Percentiles rank a stretch among this genome's conserved stretches.
These are phyloP conservation scores for Thecocarcelia acutangulata DNA, from an alignment of 2,888 invertebrate species.

Conservation along the genomic window DNA sequence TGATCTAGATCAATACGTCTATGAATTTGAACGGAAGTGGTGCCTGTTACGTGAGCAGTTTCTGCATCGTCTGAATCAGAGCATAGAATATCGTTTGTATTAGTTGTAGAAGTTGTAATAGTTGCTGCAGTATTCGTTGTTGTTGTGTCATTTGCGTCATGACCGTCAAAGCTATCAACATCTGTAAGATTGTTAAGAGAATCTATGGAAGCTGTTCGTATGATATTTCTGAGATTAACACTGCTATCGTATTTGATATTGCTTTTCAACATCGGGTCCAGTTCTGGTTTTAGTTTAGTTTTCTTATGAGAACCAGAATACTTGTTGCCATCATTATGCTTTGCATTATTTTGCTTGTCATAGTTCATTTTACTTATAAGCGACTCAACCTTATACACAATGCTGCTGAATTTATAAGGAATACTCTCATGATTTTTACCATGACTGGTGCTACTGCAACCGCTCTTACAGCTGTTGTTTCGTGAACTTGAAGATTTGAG, in stretches of 20 bases:
- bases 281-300: constrained; percentile 42
- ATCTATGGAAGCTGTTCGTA: constrained; percentile 83
- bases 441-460: constrained; percentile 50
- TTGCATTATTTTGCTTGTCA: constrained; percentile 72
- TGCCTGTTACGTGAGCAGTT: constrained; percentile 82
- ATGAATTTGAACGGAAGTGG: constrained; percentile 79
- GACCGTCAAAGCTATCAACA: constrained; percentile 81
- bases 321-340: constrained; percentile 21
- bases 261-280: neutral
- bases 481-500: constrained; percentile 70
- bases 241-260: constrained; percentile 24
- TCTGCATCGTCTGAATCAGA: constrained; percentile 87
- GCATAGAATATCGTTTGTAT: constrained; percentile 81
- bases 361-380: constrained; percentile 78
- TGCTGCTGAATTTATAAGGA: constrained; percentile 77
- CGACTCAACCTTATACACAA: constrained; percentile 79
- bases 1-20: constrained; percentile 80
- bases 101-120: constrained; percentile 59
- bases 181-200: constrained; percentile 87
- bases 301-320: constrained; percentile 17
- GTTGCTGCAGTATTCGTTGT: constrained; percentile 31
- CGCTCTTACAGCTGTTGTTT: constrained; percentile 42
- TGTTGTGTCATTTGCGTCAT: constrained; percentile 80
- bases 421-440: constrained; percentile 52
- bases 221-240: neutral